These are phyloP conservation scores for Ibycter americanus DNA, from an alignment of 2,797 vertebrate genomes.

Conservation along the genomic window DNA sequence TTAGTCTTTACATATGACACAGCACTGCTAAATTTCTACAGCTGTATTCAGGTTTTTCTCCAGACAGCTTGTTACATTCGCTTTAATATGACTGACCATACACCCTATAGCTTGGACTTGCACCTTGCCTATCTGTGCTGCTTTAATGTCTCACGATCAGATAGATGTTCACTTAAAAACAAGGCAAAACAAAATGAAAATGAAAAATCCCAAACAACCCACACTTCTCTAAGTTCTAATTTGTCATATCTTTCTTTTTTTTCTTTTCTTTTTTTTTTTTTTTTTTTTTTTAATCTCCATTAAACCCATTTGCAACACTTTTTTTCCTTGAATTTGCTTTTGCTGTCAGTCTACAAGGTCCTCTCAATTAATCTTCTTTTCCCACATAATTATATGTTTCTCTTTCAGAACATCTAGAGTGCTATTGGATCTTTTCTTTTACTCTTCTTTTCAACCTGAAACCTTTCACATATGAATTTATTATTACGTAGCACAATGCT, in stretches of 20 bases:
- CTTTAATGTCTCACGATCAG: not conserved
- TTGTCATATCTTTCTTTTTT: not conserved
- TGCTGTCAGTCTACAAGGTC: not conserved
- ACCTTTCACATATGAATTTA: not conserved
- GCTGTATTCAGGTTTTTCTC: not conserved
- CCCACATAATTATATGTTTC: too few species aligned
- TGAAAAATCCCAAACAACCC: not conserved
- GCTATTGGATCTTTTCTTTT: not conserved
- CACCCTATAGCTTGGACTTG: not conserved
- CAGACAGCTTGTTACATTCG: not conserved
- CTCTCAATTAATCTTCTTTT: not conserved
- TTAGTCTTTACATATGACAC: not conserved
- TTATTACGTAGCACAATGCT: not conserved
- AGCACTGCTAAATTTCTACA: not conserved
- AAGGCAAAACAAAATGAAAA: not conserved
- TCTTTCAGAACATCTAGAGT: not conserved
- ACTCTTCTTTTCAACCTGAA: not conserved
- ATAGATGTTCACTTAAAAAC: not conserved
- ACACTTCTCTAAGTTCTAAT: not conserved
- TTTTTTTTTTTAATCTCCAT: not conserved
- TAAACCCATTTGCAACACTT: not conserved
- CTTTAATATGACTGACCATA: not conserved
- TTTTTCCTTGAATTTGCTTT: not conserved
- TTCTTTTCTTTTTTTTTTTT: not conserved
- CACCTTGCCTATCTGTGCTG: not conserved